Base-by-base conservation (phyloP, 2,113 vertebrate genomes). In the Typhlomys cinereus region DNA sequence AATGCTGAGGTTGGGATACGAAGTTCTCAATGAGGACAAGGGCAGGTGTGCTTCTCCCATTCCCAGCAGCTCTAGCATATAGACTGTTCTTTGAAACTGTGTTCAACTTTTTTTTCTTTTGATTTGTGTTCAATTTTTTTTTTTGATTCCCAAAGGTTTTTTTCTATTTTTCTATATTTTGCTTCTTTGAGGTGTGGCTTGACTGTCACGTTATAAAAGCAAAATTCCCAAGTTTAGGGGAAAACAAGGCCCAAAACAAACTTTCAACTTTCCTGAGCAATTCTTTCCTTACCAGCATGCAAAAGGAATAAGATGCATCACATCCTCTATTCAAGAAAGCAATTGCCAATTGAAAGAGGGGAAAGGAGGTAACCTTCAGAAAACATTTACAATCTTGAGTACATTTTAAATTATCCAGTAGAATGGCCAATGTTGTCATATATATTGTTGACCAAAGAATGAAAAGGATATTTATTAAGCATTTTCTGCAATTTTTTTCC, bases 81-180 rank as follows among this genome's bases (percentile, higher is more conserved):
- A 81, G 46, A 25, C 20, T 82, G 46, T 91, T 69, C 50, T 91
- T 82, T 87, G 80, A 82, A 80, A 36, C 54, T 95, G 93, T 91
- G 52, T 46, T 94, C 93, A 85, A 73, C 89, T 69, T 69, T 39
- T 59, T 39, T 25, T 84, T 73, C 1, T n/a, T n/a, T n/a, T n/a
- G n/a, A n/a, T n/a, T n/a, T 95, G 93, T 91, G 52, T 46, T 94
- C 93, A 85, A 73, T 89, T 69, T 69, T 39, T 59, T 39, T 25
- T 84, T 73, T 1, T n/a, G n/a, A n/a, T n/a, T n/a, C n/a, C n/a
- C n/a, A n/a, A n/a, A 62, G 88, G 81, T 89, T 78, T 85, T 82
- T 15, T 89, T 7, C 6, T 91, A 8, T 96, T 92, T 73, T 70
- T 94, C 54, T 94, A 83, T 94, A 90, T 75, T 75, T 41, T 90